Base-by-base conservation (phyloP, 2,888 invertebrate species). In the Steinernema carpocapsae region DNA sequence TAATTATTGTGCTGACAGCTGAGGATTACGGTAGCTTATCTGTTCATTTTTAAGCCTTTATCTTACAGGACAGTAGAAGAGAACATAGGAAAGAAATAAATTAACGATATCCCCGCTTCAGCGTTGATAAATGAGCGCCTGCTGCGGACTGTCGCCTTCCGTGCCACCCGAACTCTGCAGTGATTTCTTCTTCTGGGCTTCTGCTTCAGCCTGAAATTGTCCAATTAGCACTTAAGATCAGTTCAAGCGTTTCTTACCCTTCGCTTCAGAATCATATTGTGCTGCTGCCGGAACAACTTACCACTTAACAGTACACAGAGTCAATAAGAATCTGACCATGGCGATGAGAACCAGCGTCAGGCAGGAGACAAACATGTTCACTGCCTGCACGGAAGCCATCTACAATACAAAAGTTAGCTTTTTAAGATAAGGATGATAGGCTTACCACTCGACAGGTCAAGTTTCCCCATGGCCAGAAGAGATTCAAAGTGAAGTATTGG, bases 341-440 rank as follows among this genome's bases (percentile, higher is more conserved):
- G 87, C 86, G 64, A 87, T 87, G 71, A 84, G 76, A 3, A 84
- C 86, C 12, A 86, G 77, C 4, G 86, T 87, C 17, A 86, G 78
- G 22, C 85, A 87, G 14, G 86, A 86, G 48, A 87, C 86, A 76
- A 86, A 85, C 71, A 85, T 84, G 77, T 86, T 86, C 51, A 86
- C 82, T 0, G 87, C 87, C 78, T 86, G 87, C 12, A 85, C 77
- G 19, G 84, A 83, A 7, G 86, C 83, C 70, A 85, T 71, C 84
- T 85, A 78, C n/a, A 84, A 81, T 7, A 22, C 29, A 7, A 48
- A 17, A 48, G 3, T 48, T 12, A 29, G 19, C 4, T 42, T 17
- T 10, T 71, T 1, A 17, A 73, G 26, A 74, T 37, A 17, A n/a
- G 24, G 24, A 24, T 42, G 17, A 32, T 72, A 72, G 51, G 79